Evolutionary conservation across 2,888 invertebrate species (phyloP), one percentile per base, ranked within the genome.

Genomic region (Macrophya annulata): DNA sequence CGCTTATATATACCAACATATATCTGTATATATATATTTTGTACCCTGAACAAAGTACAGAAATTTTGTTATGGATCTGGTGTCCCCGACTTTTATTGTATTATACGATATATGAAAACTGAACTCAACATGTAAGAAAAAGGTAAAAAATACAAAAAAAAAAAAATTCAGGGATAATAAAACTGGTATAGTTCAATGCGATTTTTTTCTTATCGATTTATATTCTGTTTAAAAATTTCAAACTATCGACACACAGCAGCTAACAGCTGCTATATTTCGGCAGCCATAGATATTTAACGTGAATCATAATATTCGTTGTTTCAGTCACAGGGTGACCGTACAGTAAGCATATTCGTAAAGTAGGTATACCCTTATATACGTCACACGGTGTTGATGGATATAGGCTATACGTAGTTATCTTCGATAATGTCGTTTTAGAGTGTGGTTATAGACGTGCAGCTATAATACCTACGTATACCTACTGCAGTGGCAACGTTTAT

Each of bases 281-380:
- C 71, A 71, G 40, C 71, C 71, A 71, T 71, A 71, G 71, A 71
- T 43, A 37, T 71, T 8, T 31, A 31, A n/a, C 71, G n/a, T 71
- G 71, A 71, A 71, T 71, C 71, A 71, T 71, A n/a, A 71, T 40
- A 40, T 40, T 40, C 40, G 40, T 62, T 6, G 40, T 37, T 40
- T 12, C 0, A 37, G 5, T 6, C 9, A 15, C n/a, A 71, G n/a
- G 71, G 37, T 71, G 71, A 37, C 71, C n/a, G 8, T 31, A 3
- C 31, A 31, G 37, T 43, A n/a, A 40, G 37, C 31, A 31, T 37
- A 43, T n/a, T 37, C n/a, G 6, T 10, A 37, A 31, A 71, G 62
- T 62, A 62, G n/a, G n/a, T 48, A 48, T 31, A n/a, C 55, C 55
- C 55, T 55, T 55, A 55, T n/a, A 51, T 51, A 51, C 51, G 51